phyloP scores from a whole-genome alignment of 1,140 invertebrate genomes.

The Hyles euphorbiae region DNA sequence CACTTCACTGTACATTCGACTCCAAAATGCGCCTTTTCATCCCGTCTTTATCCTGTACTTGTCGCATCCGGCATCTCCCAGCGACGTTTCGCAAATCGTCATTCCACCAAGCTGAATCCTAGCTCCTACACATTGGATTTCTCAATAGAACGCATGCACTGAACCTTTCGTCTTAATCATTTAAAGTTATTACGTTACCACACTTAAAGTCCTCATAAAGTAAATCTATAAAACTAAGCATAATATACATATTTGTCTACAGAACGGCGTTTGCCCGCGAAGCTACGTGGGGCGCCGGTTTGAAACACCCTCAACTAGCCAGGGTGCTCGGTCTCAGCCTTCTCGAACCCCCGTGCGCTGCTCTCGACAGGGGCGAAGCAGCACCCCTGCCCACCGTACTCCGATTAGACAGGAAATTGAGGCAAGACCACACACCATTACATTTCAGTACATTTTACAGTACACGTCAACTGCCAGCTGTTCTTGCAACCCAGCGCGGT shows the following conservation, averaged over 20 bases:
- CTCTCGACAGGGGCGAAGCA: constrained; percentile 90
- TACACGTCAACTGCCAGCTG: no score
- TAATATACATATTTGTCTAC: constrained; percentile 18
- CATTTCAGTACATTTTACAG: not conserved
- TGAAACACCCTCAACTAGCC: constrained; percentile 90
- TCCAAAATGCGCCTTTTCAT: no score
- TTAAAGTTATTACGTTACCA: no score
- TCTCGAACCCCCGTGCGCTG: constrained; percentile 89
- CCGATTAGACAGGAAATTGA: constrained; percentile 57
- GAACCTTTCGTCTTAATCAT: no score
- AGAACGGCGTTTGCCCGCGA: constrained; percentile 92
- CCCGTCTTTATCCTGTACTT: no score
- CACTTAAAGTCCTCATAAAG: not conserved
- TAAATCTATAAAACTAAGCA: not conserved
- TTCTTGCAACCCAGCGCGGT: not conserved
- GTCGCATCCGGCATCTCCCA: no score
- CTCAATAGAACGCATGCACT: no score
- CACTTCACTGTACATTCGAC: no score
- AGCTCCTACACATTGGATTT: no score
- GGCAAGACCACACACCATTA: constrained; percentile 25
- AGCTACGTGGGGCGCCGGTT: constrained; percentile 86
- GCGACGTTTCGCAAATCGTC: no score
- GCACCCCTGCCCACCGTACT: constrained; percentile 88
- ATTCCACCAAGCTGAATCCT: no score
- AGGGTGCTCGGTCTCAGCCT: constrained; percentile 88